A percentile compares a stretch with the other conserved stretches of the same genome.
Conservation (phyloP, 2,888 invertebrate species). For the Cyrtodaria siliqua region DNA sequence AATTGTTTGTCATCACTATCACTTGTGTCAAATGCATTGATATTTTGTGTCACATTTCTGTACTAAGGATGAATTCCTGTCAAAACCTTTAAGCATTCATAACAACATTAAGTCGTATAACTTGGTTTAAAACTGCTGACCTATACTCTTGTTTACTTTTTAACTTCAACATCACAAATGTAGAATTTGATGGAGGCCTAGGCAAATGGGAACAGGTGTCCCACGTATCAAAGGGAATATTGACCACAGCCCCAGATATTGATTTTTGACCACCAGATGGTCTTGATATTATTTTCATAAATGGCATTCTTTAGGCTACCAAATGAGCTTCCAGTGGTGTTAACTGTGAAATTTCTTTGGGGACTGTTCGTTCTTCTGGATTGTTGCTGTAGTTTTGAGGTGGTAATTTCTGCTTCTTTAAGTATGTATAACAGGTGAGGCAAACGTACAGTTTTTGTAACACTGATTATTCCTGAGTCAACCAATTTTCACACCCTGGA, state of each 20-base stretch:
- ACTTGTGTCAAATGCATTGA: constrained; percentile 1
- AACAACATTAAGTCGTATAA: constrained; percentile 15
- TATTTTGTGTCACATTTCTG: constrained; percentile 5
- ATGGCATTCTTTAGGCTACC: constrained; percentile 25
- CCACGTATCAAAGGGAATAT: constrained; percentile 12
- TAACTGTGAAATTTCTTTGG: constrained; percentile 1
- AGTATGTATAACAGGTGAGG: background rate
- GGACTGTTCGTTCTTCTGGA: background rate
- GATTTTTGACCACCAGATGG: constrained; percentile 25
- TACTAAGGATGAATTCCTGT: background rate
- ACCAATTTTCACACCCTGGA: no score
- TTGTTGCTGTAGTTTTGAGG: constrained; percentile 16
- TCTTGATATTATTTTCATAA: constrained; percentile 20
- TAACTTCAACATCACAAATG: constrained; percentile 16
- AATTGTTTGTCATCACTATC: constrained; percentile 8
- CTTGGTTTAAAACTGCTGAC: constrained; percentile 8
- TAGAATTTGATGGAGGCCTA: constrained; percentile 15
- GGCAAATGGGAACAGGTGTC: constrained; percentile 4
- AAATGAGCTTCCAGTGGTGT: constrained; percentile 1
- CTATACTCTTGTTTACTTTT: constrained; percentile 19
- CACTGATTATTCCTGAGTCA: no score
- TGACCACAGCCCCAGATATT: constrained; percentile 27
- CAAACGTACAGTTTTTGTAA: no score
- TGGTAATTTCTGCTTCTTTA: constrained; percentile 3
- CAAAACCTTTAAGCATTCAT: constrained; percentile 1